A percentile compares a stretch with the other conserved stretches of the same genome.
These are phyloP conservation scores for Doryteuthis pealeii DNA, from an alignment of 1,140 invertebrate species.

Conservation along the genomic window DNA sequence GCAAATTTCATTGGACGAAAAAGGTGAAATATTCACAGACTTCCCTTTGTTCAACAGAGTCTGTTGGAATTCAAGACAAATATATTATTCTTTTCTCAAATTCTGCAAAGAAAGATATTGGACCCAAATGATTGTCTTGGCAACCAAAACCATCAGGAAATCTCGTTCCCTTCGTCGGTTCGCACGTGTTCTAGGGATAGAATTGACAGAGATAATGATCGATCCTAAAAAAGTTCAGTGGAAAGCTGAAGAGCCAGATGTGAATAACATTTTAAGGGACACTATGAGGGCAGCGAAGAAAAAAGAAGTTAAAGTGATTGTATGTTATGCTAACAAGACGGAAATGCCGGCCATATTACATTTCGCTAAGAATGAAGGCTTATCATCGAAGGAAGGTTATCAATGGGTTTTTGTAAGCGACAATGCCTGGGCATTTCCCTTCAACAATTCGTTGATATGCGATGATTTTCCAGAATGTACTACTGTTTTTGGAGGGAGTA, in stretches of 20 bases:
- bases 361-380: not conserved
- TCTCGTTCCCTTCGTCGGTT: not conserved
- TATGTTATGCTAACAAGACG: not conserved
- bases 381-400: not conserved
- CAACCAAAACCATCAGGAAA: not conserved
- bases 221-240: not conserved
- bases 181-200: not conserved
- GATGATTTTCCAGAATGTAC: slow-evolving; percentile 15
- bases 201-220: not conserved
- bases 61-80: not conserved
- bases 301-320: not conserved
- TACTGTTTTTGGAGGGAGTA: slow-evolving; percentile 11
- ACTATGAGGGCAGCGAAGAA: not conserved
- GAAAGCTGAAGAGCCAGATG: not conserved
- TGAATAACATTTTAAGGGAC: not conserved
- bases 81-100: not conserved
- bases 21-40: not conserved
- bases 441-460: not conserved
- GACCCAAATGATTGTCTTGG: not conserved
- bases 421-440: not conserved
- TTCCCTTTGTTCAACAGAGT: not conserved
- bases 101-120: not conserved
- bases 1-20: not conserved
- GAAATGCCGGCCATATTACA: not conserved
- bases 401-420: not conserved